These are phyloP conservation scores for Gandaritis pyraliata DNA, from an alignment of 2,888 invertebrate genomes.

Conservation along the genomic window DNA sequence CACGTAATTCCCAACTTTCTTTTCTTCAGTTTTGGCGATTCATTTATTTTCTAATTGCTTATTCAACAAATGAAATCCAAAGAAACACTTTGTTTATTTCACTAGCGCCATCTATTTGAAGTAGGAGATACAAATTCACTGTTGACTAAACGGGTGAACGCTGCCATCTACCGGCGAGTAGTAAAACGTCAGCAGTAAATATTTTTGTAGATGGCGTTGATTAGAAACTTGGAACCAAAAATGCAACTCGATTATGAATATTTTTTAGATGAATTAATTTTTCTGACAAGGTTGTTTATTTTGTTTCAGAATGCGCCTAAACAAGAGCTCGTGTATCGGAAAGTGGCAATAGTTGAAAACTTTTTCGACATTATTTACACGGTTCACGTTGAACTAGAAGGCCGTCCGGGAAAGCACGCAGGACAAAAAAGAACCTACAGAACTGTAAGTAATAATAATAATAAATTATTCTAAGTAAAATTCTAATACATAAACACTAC, in stretches of 20 bases:
- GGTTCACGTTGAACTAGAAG: conserved; percentile 97
- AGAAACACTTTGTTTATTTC: neutral
- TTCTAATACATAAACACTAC: no score
- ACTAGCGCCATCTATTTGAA: conserved; percentile 40
- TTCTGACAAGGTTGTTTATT: conserved; percentile 36
- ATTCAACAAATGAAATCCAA: no score
- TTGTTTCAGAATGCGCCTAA: conserved; percentile 87
- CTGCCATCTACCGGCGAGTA: conserved; percentile 49
- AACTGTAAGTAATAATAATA: conserved; percentile 88
- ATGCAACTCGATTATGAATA: no score
- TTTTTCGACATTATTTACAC: conserved; percentile 98
- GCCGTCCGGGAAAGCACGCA: conserved; percentile 96
- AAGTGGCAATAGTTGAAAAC: conserved; percentile 98
- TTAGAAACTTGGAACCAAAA: neutral
- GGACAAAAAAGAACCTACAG: conserved; percentile 98
- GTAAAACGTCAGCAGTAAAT: conserved; percentile 21
- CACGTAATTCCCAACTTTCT: no score
- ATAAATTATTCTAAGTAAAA: neutral
- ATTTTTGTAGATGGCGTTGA: conserved; percentile 49
- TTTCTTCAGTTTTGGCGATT: no score
- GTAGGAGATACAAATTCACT: neutral
- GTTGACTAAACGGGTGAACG: no score
- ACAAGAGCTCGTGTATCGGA: conserved; percentile 92
- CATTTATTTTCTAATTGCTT: no score
- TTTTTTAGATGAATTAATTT: no score